Percentiles rank a stretch among this genome's conserved stretches.
Evolutionary conservation across 37 sponge, comb jelly and placozoan genomes (phyloP).

Genomic region (Hexactinellida sp.): DNA sequence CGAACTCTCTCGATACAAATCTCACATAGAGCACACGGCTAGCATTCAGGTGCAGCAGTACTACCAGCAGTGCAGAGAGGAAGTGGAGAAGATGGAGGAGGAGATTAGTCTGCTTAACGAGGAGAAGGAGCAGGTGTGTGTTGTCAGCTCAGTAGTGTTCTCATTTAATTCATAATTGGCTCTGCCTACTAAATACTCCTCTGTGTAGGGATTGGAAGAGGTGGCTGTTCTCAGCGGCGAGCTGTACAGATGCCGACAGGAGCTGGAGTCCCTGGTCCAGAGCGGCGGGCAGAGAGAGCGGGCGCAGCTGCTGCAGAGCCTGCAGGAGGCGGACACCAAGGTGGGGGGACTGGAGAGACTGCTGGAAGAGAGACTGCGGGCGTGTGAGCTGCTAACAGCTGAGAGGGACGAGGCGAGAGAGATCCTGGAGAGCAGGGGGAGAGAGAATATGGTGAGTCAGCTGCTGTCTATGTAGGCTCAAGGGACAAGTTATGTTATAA

Average conservation of each 20-base stretch:
- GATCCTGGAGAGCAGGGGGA: neutral
- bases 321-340: neutral
- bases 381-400: neutral
- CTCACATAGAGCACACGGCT: neutral
- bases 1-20: neutral
- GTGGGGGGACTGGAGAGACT: neutral
- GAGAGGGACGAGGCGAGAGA: neutral
- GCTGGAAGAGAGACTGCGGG: neutral
- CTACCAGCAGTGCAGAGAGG: conserved; percentile 1
- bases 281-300: neutral
- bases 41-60: neutral
- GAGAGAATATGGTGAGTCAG: neutral
- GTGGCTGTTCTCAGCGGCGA: too few species aligned
- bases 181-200: too few species aligned
- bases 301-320: neutral
- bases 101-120: neutral
- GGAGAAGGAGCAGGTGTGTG: neutral
- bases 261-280: neutral
- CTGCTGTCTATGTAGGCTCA: too few species aligned
- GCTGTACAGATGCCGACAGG: too few species aligned
- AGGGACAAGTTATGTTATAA: too few species aligned
- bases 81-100: neutral
- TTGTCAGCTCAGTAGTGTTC: too few species aligned
- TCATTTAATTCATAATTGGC: too few species aligned
- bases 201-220: too few species aligned